Evolutionary conservation across 2,888 invertebrate genomes (phyloP), one percentile per base, ranked within the genome.

Genomic region (Amphipoea lucens): DNA sequence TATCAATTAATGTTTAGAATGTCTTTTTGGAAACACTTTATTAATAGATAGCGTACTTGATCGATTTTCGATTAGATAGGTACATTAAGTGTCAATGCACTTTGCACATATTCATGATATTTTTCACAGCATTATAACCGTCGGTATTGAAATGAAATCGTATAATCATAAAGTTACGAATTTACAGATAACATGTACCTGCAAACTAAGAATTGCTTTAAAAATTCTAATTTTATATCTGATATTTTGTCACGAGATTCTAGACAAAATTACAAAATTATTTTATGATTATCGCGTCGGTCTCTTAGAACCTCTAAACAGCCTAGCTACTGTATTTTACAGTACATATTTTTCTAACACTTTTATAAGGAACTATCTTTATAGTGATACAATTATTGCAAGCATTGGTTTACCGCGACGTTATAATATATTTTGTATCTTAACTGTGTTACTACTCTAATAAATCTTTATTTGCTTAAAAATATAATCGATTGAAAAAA

Each of bases 11-110:
- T 60, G 57, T 57, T 63, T 65, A 74, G 45, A 65, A 66, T 42
- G 65, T 66, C 70, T 79, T 82, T 82, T 79, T 74, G 82, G 65
- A 74, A 79, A 79, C 69, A 78, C 69, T 83, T 83, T 82, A 83
- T 45, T 62, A 14, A 60, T 73, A 69, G 36, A 69, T 79, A 73
- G 60, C 6, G 7, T 69, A 29, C n/a, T 20, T 71, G 51, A 72
- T 80, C 20, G n/a, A 60, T 60, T 76, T 76, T 70, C 48, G n/a
- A 54, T 14, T 62, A 54, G 17, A 54, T 62, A 45, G 17, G 57
- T 57, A 60, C 20, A 42, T 45, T 20, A 48, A 42, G 23, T 67
- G 68, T 69, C 70, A 66, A 29, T 67, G 40, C 54, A 77, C 81
- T 60, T 65, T 29, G 36, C 60, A 68, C 17, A 42, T 14, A 42